Percentiles rank a stretch among this genome's conserved stretches.
Evolutionary conservation across 2,113 vertebrate genomes (phyloP).

Genomic region (Corydoras maculifer): DNA sequence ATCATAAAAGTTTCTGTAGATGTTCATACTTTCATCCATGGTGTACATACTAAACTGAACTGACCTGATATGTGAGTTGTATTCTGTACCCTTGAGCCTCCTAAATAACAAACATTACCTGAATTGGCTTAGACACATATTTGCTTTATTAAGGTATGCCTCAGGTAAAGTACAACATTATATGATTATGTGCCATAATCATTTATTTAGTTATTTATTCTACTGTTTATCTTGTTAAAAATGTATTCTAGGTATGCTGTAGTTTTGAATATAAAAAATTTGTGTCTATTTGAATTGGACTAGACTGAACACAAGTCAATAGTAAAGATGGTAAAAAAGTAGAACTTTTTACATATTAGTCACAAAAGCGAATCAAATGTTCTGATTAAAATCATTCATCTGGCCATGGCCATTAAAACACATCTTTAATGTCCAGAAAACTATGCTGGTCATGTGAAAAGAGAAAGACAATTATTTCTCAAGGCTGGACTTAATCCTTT

Average conservation of each 20-base stretch:
- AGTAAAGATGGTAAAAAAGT: background rate
- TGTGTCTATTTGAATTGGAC: too few species aligned
- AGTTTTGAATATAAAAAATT: too few species aligned
- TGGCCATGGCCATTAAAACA: slow-evolving; percentile 24
- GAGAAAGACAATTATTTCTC: slow-evolving; percentile 59
- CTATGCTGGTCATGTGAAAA: slow-evolving; percentile 60
- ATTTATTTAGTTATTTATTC: too few species aligned
- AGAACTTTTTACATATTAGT: slow-evolving; percentile 28
- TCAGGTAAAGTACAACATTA: background rate
- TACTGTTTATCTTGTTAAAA: too few species aligned
- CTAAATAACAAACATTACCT: slow-evolving; percentile 16
- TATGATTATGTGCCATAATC: background rate
- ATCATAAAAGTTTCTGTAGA: too few species aligned
- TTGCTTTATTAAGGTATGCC: slow-evolving; percentile 18
- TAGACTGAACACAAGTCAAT: background rate
- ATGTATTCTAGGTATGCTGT: too few species aligned
- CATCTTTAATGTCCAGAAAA: slow-evolving; percentile 39
- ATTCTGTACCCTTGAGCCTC: background rate
- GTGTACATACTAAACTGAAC: too few species aligned
- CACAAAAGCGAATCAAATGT: slow-evolving; percentile 34
- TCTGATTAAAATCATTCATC: slow-evolving; percentile 41
- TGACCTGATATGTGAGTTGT: too few species aligned
- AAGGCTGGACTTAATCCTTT: slow-evolving; percentile 63
- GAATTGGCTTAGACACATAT: slow-evolving; percentile 9
- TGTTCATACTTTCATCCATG: too few species aligned